Conservation (phyloP, 2,888 invertebrate genomes). For the Pseudoips prasinana region DNA sequence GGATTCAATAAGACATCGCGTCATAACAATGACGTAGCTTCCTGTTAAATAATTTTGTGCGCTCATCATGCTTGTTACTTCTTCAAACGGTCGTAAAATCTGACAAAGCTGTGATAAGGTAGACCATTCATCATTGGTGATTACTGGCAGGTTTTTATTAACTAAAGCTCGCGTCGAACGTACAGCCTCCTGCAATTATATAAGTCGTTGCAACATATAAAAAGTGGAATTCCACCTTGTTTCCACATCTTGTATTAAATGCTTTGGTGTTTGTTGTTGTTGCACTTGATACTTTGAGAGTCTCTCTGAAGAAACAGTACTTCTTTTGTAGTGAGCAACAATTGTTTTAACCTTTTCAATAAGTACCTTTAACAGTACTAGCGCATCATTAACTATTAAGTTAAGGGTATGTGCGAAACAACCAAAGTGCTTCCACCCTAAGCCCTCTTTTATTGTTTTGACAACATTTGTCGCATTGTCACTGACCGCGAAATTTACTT, state of each 20-base stretch:
- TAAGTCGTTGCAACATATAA: conserved; percentile 30
- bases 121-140: conserved; percentile 6
- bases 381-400: conserved; percentile 19
- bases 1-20: neutral
- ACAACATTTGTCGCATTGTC: conserved; percentile 20
- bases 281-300: conserved; percentile 26
- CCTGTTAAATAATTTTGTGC: conserved; percentile 1
- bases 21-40: neutral
- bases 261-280: conserved; percentile 20
- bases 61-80: neutral
- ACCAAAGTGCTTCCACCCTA: conserved; percentile 22
- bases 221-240: conserved; percentile 35
- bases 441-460: conserved; percentile 11
- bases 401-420: conserved; percentile 24
- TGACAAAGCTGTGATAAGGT: neutral
- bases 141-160: conserved; percentile 12
- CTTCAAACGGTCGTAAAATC: conserved; percentile 1
- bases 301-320: conserved; percentile 19
- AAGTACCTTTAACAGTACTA: conserved; percentile 1
- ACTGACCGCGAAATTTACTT: conserved; percentile 5
- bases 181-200: conserved; percentile 25
- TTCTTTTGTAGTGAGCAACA: conserved; percentile 24
- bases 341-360: conserved; percentile 26
- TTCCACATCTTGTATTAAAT: conserved; percentile 28
- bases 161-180: conserved; percentile 17